Percentiles rank a stretch among this genome's conserved stretches.
These are phyloP conservation scores for Enhydra lutris DNA, from an alignment of 2,113 vertebrate genomes.

Conservation along the genomic window DNA sequence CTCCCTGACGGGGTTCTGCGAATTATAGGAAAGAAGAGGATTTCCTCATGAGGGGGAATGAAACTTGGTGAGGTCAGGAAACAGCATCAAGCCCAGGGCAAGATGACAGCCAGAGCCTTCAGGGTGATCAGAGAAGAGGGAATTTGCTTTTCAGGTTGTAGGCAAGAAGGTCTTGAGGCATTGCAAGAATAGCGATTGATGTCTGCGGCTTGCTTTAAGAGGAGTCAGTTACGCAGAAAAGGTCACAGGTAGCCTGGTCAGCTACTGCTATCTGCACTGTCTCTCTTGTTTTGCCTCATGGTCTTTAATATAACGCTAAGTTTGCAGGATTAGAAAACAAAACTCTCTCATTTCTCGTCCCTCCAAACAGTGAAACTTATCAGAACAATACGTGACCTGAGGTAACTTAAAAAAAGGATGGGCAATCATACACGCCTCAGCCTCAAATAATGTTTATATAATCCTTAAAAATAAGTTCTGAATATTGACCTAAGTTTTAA, in stretches of 20 bases:
- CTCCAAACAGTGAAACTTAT: neutral
- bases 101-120: neutral
- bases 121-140: neutral
- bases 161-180: neutral
- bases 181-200: neutral
- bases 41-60: neutral
- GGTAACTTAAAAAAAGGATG: neutral
- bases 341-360: neutral
- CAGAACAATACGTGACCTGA: neutral
- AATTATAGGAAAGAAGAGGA: neutral
- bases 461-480: conserved; percentile 28
- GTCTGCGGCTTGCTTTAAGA: neutral
- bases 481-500: neutral
- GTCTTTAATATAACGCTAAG: neutral
- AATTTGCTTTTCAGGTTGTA: neutral
- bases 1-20: neutral
- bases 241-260: neutral
- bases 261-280: neutral
- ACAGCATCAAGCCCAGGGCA: neutral
- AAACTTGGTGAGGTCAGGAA: neutral
- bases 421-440: neutral
- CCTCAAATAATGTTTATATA: neutral
- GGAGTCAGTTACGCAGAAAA: neutral
- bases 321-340: neutral
- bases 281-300: neutral